Evolutionary conservation across 2,888 invertebrate species (phyloP), one percentile per base, ranked within the genome.

Genomic region (Tenthredo scrophulariae): DNA sequence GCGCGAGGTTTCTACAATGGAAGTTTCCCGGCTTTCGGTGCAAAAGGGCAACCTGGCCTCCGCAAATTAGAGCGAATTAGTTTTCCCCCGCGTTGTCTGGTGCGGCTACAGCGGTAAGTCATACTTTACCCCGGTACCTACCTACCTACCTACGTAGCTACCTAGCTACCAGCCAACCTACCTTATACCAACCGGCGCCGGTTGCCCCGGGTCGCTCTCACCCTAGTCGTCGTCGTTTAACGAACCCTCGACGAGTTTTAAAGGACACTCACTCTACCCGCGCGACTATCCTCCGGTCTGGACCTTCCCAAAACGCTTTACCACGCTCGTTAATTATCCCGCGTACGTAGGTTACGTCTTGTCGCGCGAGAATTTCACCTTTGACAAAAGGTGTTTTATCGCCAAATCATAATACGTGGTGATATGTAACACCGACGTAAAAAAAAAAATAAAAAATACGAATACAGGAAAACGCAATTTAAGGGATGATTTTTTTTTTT

Each of bases 1-100:
- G 84, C 83, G 87, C 86, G 87, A 88, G 86, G 85, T 86, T 84
- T 50, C 75, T 58, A 87, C 86, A 85, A 85, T 84, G 84, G 85
- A 87, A 86, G 84, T 85, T 85, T 87, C 29, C 62, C 86, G 85
- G 37, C 58, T 26, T 22, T 22, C 5, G 26, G 83, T 46, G 83
- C 67, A 10, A 67, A 83, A 83, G 65, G 70, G 67, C 46, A 40
- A 70, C 67, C 67, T 70, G 33, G 67, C 67, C 83, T 18, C 83
- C 83, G 83, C 83, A 83, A 83, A 83, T 83, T 83, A 83, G 83
- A 83, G 83, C 67, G 83, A 83, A 83, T 83, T 83, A 83, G 83
- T 83, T 83, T 83, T 83, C 83, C 67, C 80, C 79, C 79, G 22
- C 62, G 26, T 9, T 67, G 67, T 83, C 83, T 83, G 83, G 46